These are phyloP conservation scores for Anser brachyrhynchus DNA, from an alignment of 2,113 vertebrate genomes.

Conservation along the genomic window DNA sequence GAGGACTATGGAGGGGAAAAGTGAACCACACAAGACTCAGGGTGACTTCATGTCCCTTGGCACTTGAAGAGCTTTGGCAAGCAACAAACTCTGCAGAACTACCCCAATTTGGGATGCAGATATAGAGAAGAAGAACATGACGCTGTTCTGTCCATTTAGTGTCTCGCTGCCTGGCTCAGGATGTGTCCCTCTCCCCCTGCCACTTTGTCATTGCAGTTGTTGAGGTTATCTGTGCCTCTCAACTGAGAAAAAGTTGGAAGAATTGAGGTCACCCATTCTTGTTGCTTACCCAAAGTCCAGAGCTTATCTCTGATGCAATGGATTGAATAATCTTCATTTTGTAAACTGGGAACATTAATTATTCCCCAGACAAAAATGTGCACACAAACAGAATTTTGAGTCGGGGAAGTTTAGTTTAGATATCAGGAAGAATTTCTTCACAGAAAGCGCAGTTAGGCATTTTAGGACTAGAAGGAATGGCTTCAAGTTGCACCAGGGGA, in stretches of 20 bases:
- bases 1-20: background rate
- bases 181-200: background rate
- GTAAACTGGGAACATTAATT: background rate
- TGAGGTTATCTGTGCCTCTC: background rate
- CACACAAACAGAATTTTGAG: background rate
- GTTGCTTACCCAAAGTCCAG: background rate
- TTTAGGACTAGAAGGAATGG: no score
- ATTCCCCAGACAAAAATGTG: background rate
- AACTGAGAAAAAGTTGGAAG: background rate
- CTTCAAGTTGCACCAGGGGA: no score
- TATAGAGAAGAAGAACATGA: background rate
- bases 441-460: no score
- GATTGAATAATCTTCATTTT: background rate
- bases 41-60: background rate
- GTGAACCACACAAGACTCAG: background rate
- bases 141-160: background rate
- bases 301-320: background rate
- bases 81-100: background rate
- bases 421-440: no score
- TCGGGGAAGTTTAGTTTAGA: no score
- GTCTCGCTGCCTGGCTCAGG: background rate
- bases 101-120: background rate
- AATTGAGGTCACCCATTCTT: background rate
- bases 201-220: background rate
- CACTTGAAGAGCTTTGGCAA: background rate